phyloP scores from a whole-genome alignment of 2,888 invertebrate species.

The Melanostoma scalare region DNA sequence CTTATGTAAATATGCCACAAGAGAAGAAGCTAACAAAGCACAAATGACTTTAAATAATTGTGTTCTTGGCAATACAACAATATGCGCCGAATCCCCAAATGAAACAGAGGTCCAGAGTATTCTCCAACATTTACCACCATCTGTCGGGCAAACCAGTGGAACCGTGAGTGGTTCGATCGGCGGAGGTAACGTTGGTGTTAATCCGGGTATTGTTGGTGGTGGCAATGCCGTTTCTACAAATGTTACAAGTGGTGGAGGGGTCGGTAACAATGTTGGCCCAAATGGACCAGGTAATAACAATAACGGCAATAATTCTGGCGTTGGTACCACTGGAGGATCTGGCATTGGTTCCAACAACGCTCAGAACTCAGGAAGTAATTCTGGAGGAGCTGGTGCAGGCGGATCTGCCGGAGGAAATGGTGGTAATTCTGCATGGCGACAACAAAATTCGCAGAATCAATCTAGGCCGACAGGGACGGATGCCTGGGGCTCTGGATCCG shows the following conservation, averaged over 20 bases:
- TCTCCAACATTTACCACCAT: slow-evolving; percentile 87
- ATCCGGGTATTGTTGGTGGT: slow-evolving; percentile 57
- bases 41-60: slow-evolving; percentile 98
- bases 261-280: slow-evolving; percentile 59
- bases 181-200: slow-evolving; percentile 71
- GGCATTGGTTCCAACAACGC: slow-evolving; percentile 62
- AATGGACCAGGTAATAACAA: slow-evolving; percentile 67
- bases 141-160: slow-evolving; percentile 77
- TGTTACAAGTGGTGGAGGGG: slow-evolving; percentile 53
- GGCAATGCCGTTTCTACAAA: slow-evolving; percentile 56
- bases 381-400: slow-evolving; percentile 49
- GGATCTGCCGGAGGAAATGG: slow-evolving; percentile 74
- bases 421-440: slow-evolving; percentile 78
- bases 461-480: slow-evolving; percentile 80
- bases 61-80: slow-evolving; percentile 95
- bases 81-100: slow-evolving; percentile 96
- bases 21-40: slow-evolving; percentile 98
- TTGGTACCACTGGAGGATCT: slow-evolving; percentile 62
- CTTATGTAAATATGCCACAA: slow-evolving; percentile 94
- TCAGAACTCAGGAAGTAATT: slow-evolving; percentile 67
- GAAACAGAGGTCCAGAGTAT: slow-evolving; percentile 94
- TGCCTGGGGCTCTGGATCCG: slow-evolving; percentile 84
- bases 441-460: slow-evolving; percentile 79
- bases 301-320: slow-evolving; percentile 63
- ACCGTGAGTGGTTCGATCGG: slow-evolving; percentile 68